Conservation (phyloP, 2,797 vertebrate species). For the Microhierax caerulescens region DNA sequence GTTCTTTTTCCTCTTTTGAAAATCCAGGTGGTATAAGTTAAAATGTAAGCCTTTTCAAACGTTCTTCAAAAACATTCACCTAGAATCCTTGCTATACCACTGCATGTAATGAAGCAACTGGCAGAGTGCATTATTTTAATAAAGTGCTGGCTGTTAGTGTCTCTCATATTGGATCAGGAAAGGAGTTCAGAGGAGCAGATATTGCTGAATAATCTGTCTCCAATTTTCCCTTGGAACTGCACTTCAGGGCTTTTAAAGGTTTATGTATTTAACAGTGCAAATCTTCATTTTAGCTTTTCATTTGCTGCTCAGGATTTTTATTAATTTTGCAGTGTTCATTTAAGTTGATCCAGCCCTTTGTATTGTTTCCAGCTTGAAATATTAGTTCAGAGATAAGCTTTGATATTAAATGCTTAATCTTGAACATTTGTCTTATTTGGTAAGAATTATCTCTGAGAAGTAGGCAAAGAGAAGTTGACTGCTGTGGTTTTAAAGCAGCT, state of each 20-base stretch:
- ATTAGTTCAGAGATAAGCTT: constrained; percentile 55
- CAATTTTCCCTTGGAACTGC: constrained; percentile 3
- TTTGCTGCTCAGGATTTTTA: constrained; percentile 32
- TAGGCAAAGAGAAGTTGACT: constrained; percentile 45
- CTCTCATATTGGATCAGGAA: not conserved
- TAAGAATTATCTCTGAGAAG: constrained; percentile 42
- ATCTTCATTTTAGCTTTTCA: constrained; percentile 42
- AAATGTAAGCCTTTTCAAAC: not conserved
- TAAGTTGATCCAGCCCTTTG: constrained; percentile 36
- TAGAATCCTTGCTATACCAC: not conserved
- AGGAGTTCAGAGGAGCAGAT: not conserved
- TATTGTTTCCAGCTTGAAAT: constrained; percentile 41
- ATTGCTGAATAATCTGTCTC: not conserved
- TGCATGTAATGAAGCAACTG: not conserved
- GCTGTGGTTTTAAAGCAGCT: constrained; percentile 33
- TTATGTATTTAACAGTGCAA: constrained; percentile 33
- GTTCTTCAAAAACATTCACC: not conserved
- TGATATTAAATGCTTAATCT: constrained; percentile 62
- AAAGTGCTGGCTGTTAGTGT: not conserved
- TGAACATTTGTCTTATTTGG: constrained; percentile 51
- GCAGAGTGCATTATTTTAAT: not conserved
- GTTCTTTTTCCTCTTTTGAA: not conserved
- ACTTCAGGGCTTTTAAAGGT: constrained; percentile 5
- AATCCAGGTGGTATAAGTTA: constrained; percentile 16
- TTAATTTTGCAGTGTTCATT: constrained; percentile 44